Conservation (phyloP, 2,113 vertebrate genomes). For the Coturnix japonica region DNA sequence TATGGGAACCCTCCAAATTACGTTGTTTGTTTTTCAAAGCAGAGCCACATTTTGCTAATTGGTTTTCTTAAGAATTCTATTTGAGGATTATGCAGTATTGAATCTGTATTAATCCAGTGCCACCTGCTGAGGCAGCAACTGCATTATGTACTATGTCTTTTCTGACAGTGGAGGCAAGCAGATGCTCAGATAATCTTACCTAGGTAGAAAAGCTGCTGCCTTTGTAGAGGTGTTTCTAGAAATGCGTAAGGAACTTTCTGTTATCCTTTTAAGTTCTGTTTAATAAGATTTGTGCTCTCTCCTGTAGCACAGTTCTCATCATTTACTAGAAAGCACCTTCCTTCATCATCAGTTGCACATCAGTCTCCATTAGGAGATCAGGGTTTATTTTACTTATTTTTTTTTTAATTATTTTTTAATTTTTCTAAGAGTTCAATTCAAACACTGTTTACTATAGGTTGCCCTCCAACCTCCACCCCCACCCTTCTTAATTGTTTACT, state of each 20-base stretch:
- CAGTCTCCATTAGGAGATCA: not conserved
- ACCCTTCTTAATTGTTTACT: constrained; percentile 55
- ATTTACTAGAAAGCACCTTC: not conserved
- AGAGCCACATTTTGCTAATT: not conserved
- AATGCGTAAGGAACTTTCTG: not conserved
- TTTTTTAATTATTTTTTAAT: not conserved
- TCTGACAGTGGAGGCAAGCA: rapidly evolving
- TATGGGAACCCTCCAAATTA: not conserved
- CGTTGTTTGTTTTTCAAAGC: not conserved
- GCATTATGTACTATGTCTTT: not conserved
- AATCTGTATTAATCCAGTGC: constrained; percentile 50
- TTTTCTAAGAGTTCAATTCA: constrained; percentile 5
- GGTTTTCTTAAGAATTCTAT: not conserved
- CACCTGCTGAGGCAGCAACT: constrained; percentile 58
- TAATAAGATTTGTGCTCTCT: not conserved
- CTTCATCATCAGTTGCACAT: not conserved
- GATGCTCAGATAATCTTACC: not conserved
- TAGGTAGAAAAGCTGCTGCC: not conserved
- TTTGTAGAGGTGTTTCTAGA: not conserved
- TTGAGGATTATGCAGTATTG: not conserved
- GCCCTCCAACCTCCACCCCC: not conserved
- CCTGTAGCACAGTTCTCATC: not conserved
- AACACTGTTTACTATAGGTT: constrained; percentile 51
- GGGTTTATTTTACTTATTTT: not conserved
- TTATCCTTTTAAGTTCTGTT: not conserved